These are phyloP conservation scores for Ichneumon xanthorius DNA, from an alignment of 2,888 invertebrate species.

Conservation along the genomic window DNA sequence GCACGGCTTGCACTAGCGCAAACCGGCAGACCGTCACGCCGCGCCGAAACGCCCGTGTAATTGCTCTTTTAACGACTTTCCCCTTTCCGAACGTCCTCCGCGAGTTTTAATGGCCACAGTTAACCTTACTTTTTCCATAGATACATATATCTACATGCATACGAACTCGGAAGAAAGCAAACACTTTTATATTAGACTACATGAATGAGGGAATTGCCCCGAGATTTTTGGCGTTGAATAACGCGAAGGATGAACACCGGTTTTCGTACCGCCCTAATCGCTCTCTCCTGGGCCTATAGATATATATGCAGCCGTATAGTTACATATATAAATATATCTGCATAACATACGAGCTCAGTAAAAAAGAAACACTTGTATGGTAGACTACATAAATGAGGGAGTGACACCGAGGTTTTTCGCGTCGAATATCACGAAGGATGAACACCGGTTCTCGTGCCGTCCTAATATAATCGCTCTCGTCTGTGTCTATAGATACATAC, in stretches of 20 bases:
- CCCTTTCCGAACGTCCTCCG: slow-evolving; percentile 21
- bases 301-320: too few relatives aligned
- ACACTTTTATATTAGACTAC: not conserved
- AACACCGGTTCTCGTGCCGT: slow-evolving; percentile 23
- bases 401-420: not conserved
- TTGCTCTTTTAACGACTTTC: slow-evolving; percentile 54
- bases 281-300: too few relatives aligned
- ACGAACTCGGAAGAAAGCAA: not conserved
- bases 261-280: not conserved
- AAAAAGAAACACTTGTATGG: too few relatives aligned
- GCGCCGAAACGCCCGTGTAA: slow-evolving; percentile 42
- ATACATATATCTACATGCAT: not conserved
- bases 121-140: not conserved
- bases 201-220: not conserved
- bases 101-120: slow-evolving; percentile 10
- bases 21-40: slow-evolving; percentile 27
- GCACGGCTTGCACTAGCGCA: not conserved
- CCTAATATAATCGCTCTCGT: not conserved
- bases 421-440: not conserved
- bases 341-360: too few relatives aligned
- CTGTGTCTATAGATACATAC: not conserved
- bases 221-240: not conserved
- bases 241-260: slow-evolving; percentile 3
- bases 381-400: not conserved
- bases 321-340: too few relatives aligned